These are phyloP conservation scores for Heliocidaris tuberculata DNA, from an alignment of 35 echinoderm and acorn worm genomes.

Conservation along the genomic window DNA sequence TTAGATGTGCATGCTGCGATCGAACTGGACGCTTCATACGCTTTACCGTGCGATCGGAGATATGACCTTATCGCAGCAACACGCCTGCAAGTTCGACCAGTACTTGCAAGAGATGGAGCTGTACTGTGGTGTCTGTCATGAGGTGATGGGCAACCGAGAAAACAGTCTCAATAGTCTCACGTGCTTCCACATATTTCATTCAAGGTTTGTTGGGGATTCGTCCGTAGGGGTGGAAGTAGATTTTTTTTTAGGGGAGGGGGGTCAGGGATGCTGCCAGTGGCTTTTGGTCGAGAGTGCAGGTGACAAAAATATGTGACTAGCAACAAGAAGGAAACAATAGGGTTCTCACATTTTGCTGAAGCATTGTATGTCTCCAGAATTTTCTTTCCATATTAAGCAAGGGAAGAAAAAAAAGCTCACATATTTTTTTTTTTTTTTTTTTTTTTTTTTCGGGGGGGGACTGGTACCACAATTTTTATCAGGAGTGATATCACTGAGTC, in stretches of 20 bases:
- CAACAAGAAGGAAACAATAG: too few relatives aligned
- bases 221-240: too few relatives aligned
- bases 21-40: conserved; percentile 79
- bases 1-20: conserved; percentile 79
- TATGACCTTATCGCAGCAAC: conserved; percentile 66
- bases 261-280: too few relatives aligned
- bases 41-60: conserved; percentile 59
- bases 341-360: background rate
- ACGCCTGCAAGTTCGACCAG: conserved; percentile 73
- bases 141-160: conserved; percentile 71
- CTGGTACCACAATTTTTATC: too few relatives aligned
- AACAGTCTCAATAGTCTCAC: conserved; percentile 59
- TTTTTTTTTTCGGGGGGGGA: too few relatives aligned
- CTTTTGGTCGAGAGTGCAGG: too few relatives aligned
- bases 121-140: conserved; percentile 89
- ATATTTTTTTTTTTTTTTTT: too few relatives aligned
- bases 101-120: conserved; percentile 72
- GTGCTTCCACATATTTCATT: conserved; percentile 82
- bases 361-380: too few relatives aligned
- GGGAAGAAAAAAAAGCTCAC: background rate
- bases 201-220: too few relatives aligned
- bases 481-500: too few relatives aligned
- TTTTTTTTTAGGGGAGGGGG: too few relatives aligned
- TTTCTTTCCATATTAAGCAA: background rate
- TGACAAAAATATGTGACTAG: background rate